Base-by-base conservation (phyloP, 2,797 vertebrate genomes). In the Benthosema pterotum region DNA sequence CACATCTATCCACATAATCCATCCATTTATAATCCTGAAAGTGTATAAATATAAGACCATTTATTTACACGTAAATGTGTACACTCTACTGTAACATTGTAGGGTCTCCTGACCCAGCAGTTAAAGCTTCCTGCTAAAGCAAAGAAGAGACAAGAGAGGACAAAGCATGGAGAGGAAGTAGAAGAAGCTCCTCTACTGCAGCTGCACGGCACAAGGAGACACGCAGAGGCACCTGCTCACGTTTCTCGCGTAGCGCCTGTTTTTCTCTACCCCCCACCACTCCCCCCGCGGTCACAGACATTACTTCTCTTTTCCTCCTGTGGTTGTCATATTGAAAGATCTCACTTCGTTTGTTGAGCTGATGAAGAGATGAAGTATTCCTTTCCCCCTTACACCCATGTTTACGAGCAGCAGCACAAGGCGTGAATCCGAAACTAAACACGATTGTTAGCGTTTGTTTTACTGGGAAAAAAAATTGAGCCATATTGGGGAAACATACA, bases 281-380 rank as follows among this genome's bases (percentile, higher is more conserved):
- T 43, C 42, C 45, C 42, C 51, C 25, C 67, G 89, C 38, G 89
- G 87, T 91, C 52, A 57, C 61, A 77, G 69, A 82, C 69, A 76
- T 82, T 72, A 87, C 85, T 81, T 87, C 79, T 85, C 78, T 82
- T 83, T 85, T 72, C 70, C 84, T 67, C 51, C 79, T 88, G 88
- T 83, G 87, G 90, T 90, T 80, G 72, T 88, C 83, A 84, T 86
- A 88, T 87, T 87, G 89, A 88, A 87, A 89, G 83, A 86, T 82
- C 77, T 87, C 78, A 84, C 83, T 88, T 89, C 80, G 84, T 89
- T 82, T 85, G 76, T 83, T 60, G 74, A 65, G 50, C 46, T 62
- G 83, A 83, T 83, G 65, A 65, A 78, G 67, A 57, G 53, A 67
- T 54, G 70, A 61, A 77, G 72, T 65, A 78, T 71, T 49, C 17